Percentiles rank a stretch among this genome's conserved stretches.
Conservation (phyloP, 2,113 vertebrate genomes). For the Spea multiplicata region DNA sequence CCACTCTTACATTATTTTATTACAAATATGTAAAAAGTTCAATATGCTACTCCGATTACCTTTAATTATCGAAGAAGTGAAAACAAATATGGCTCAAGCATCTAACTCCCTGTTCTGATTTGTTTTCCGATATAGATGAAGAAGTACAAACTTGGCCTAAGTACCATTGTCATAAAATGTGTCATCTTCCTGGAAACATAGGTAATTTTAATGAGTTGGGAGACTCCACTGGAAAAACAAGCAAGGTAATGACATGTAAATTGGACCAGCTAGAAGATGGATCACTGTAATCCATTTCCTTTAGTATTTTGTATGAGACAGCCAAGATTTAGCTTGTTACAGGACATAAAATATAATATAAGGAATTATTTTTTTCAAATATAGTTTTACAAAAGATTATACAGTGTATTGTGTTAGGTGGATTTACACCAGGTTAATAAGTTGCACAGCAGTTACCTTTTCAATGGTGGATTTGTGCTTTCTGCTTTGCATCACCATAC, state of each 20-base stretch:
- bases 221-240: constrained; percentile 55
- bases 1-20: no score
- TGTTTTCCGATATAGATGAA: constrained; percentile 6
- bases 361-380: no score
- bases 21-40: background rate
- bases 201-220: constrained; percentile 54
- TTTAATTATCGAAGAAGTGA: background rate
- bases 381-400: no score
- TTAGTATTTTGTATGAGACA: constrained; percentile 40
- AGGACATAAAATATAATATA: no score
- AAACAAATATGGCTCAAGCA: background rate
- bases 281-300: constrained; percentile 46
- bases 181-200: constrained; percentile 50
- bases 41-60: background rate
- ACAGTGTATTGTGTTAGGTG: no score
- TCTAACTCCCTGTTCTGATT: background rate
- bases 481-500: no score
- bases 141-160: constrained; percentile 17
- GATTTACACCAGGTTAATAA: no score
- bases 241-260: constrained; percentile 58
- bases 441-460: no score
- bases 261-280: constrained; percentile 46
- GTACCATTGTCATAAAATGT: constrained; percentile 38
- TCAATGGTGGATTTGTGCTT: no score
- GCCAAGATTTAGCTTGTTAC: background rate